Conservation (phyloP, 2,113 vertebrate genomes). For the Neomonachus schauinslandi region DNA sequence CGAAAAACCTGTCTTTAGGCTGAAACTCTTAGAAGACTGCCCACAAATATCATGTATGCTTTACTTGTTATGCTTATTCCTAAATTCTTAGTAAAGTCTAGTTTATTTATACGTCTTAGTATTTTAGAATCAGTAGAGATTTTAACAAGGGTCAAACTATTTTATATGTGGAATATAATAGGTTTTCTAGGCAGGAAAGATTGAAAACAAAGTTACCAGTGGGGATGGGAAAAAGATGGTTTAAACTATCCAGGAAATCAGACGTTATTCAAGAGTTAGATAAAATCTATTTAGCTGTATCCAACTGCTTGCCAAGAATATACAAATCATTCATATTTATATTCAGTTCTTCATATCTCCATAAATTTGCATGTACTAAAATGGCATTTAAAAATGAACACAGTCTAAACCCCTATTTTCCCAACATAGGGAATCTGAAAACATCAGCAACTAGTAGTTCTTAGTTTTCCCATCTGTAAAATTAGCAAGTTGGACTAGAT, state of each 20-base stretch:
- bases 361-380: slow-evolving; percentile 48
- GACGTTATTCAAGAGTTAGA: slow-evolving; percentile 54
- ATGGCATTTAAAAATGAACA: slow-evolving; percentile 57
- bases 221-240: neutral
- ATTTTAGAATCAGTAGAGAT: slow-evolving; percentile 4
- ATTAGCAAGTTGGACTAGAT: slow-evolving; percentile 7
- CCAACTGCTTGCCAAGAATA: slow-evolving; percentile 43
- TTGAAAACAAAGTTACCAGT: slow-evolving; percentile 19
- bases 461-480: neutral
- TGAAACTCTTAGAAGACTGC: neutral
- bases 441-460: neutral
- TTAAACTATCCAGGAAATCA: slow-evolving; percentile 55
- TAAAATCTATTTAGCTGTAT: slow-evolving; percentile 62
- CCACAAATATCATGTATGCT: neutral
- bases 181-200: slow-evolving; percentile 40
- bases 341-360: slow-evolving; percentile 45
- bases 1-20: neutral
- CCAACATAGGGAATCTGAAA: neutral
- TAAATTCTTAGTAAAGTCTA: slow-evolving; percentile 23
- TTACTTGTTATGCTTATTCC: neutral
- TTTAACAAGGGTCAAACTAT: slow-evolving; percentile 48
- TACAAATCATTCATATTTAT: slow-evolving; percentile 69
- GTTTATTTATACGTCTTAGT: slow-evolving; percentile 20
- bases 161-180: neutral
- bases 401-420: slow-evolving; percentile 24